Conservation (phyloP, 1,140 invertebrate species). For the Orchestia grillus region DNA sequence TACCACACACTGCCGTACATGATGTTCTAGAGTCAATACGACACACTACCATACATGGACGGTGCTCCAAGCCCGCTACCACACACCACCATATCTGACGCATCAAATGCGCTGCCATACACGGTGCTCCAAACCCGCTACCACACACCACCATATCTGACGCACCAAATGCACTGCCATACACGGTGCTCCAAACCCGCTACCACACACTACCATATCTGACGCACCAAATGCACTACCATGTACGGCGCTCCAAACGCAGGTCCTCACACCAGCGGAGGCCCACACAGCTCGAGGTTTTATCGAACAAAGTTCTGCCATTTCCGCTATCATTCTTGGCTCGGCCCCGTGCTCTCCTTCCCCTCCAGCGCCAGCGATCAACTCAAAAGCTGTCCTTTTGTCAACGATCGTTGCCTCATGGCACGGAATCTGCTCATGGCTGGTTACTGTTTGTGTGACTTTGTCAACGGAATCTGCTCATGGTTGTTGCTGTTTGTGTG, state of each 20-base stretch:
- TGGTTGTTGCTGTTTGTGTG: neutral
- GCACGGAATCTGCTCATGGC: neutral
- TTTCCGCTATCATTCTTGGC: slow-evolving; percentile 52
- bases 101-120: neutral
- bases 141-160: neutral
- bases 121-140: neutral
- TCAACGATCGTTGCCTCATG: neutral
- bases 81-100: neutral
- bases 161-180: neutral
- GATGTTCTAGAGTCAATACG: too few species aligned
- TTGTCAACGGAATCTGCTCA: neutral
- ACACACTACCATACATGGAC: too few species aligned
- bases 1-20: too few species aligned
- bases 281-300: neutral
- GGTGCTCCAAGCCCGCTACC: neutral
- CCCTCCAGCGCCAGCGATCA: slow-evolving; percentile 19
- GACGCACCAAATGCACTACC: neutral
- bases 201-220: neutral
- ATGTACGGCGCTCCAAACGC: too few species aligned
- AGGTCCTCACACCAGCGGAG: too few species aligned
- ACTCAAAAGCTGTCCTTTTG: slow-evolving; percentile 26
- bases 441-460: neutral
- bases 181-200: neutral
- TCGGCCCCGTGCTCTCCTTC: neutral
- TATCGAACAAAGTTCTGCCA: slow-evolving; percentile 47